Evolutionary conservation across 1,140 invertebrate genomes (phyloP), one percentile per base, ranked within the genome.

Genomic region (Littorina saxatilis): DNA sequence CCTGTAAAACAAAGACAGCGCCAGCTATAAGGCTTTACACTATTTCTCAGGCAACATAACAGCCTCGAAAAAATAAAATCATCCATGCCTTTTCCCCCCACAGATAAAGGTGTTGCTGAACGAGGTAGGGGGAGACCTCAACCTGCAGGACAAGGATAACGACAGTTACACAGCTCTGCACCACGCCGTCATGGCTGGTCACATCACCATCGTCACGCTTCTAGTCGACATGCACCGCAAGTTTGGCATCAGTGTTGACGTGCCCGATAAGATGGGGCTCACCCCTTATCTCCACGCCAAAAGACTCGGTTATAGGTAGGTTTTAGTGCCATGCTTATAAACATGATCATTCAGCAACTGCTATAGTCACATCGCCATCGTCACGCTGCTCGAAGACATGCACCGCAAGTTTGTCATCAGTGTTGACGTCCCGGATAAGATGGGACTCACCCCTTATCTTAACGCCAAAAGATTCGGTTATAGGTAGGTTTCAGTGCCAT

Each of bases 211-310:
- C 23, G 89, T 89, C 0, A 66, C 76, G 11, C 50, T 83, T 15
- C 68, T 91, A 17, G 83, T 88, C 2, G 66, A 82, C 39, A 85
- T 85, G 35, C 87, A 88, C 73, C 83, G 76, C 32, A 85, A 86
- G 50, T 90, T 86, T 70, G 83, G 87, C 0, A 73, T 88, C 27
- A 82, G 85, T 15, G 88, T 91, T 27, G 90, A 91, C 68, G 83
- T 88, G 50, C 68, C 84, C 1, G 89, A 91, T 73, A 84, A 85
- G 37, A 76, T 88, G 17, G 90, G 90, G 20, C 78, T 90, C 7
- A 90, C 89, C 0, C 89, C 90, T 0, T 91, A 89, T 63, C 63
- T 90, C 2, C 88, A 89, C 61, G 89, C 90, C 9, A 87, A 86
- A 39, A 79, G 89, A 29, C 83, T 91, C 4, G 90, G 89, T 1